Conservation (phyloP, 2,113 vertebrate species). For the Eubucco bourcierii region DNA sequence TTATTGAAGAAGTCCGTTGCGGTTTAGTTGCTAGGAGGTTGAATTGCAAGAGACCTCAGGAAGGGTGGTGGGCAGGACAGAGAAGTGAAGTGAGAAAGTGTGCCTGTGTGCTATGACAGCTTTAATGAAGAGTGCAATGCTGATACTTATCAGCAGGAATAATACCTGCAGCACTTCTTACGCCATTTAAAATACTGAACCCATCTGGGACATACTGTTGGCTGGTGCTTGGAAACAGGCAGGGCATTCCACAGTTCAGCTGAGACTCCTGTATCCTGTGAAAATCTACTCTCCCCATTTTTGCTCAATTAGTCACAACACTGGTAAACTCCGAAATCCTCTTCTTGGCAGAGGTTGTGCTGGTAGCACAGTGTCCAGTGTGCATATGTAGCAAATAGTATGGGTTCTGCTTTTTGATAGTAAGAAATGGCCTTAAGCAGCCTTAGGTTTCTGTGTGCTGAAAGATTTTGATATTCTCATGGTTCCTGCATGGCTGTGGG, state of each 20-base stretch:
- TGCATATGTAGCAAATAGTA: fast-evolving
- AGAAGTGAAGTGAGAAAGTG: background rate
- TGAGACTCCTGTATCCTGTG: background rate
- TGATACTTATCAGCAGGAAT: background rate
- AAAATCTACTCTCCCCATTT: background rate
- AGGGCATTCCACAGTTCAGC: background rate
- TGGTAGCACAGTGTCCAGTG: background rate
- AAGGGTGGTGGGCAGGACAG: background rate
- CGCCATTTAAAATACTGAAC: background rate
- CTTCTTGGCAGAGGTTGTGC: background rate
- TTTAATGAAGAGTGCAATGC: background rate
- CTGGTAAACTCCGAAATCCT: background rate
- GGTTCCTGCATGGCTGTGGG: fast-evolving
- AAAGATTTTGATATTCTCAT: background rate
- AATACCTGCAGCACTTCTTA: background rate
- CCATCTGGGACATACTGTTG: fast-evolving
- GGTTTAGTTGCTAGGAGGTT: conserved; percentile 13
- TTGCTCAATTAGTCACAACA: background rate
- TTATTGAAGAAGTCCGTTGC: conserved; percentile 32
- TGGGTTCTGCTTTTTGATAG: background rate
- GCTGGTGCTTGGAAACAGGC: background rate
- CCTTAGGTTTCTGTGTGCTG: background rate
- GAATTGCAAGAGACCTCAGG: background rate
- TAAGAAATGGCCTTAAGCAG: background rate
- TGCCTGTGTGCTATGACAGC: background rate